Percentiles rank a stretch among this genome's conserved stretches.
phyloP scores from a whole-genome alignment of 2,113 vertebrate genomes.

The Chionis minor region DNA sequence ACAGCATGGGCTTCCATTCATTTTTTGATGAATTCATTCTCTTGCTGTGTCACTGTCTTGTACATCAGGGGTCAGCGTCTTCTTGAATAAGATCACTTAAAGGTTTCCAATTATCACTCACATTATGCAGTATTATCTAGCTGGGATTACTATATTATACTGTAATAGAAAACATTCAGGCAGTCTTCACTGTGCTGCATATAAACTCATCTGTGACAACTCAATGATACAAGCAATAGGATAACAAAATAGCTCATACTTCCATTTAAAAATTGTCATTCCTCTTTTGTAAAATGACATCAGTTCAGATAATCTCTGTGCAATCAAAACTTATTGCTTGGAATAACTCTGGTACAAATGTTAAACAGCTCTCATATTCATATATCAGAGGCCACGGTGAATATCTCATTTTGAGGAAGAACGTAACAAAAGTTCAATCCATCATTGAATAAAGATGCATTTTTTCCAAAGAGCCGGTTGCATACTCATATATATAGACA shows the following conservation, averaged over 20 bases:
- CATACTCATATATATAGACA: background rate
- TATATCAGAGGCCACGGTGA: background rate
- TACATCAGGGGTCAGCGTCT: background rate
- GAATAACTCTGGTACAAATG: background rate
- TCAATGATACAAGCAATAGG: background rate
- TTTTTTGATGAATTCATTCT: background rate
- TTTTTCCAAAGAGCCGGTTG: background rate
- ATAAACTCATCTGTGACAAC: background rate
- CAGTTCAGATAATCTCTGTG: background rate
- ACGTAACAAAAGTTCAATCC: background rate
- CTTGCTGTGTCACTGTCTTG: background rate
- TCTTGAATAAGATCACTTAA: background rate
- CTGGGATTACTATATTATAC: background rate
- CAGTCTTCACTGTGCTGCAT: background rate
- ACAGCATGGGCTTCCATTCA: background rate
- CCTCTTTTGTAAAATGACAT: background rate
- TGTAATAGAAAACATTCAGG: background rate
- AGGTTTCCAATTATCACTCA: background rate
- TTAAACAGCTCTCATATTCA: background rate
- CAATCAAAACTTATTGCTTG: background rate
- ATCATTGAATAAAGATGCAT: background rate
- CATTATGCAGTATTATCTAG: background rate
- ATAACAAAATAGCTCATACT: background rate
- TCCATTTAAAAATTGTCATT: background rate
- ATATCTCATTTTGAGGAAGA: background rate